Evolutionary conservation across 2,888 invertebrate genomes (phyloP).

Genomic region (Leucozona laternaria): DNA sequence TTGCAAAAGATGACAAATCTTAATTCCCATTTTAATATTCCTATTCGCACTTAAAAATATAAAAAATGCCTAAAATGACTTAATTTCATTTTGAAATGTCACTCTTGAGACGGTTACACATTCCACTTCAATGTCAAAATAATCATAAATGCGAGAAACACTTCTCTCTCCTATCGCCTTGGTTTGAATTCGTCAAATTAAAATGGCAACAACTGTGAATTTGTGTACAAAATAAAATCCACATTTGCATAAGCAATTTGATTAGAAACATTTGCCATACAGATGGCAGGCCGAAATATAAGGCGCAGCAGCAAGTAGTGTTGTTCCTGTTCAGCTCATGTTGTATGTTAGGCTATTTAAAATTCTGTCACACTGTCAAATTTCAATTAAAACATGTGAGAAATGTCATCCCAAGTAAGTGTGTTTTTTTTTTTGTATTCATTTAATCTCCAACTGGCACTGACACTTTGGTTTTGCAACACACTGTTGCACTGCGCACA

Average conservation of each 20-base stretch:
- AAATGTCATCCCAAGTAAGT: neutral
- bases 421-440: neutral
- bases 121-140: constrained; percentile 1
- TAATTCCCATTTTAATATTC: neutral
- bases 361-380: constrained; percentile 52
- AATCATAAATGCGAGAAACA: neutral
- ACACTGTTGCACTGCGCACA: neutral
- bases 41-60: neutral
- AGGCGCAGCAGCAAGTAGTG: neutral
- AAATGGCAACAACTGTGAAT: constrained; percentile 22
- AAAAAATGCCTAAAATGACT: neutral
- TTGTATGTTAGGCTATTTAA: constrained; percentile 17
- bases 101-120: constrained; percentile 2
- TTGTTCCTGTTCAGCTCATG: neutral
- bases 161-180: neutral
- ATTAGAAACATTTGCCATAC: constrained; percentile 70
- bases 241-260: constrained; percentile 64
- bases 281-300: constrained; percentile 29
- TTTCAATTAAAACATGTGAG: constrained; percentile 62
- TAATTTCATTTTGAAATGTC: neutral
- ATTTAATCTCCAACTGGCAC: neutral
- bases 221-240: constrained; percentile 8
- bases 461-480: neutral
- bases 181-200: neutral
- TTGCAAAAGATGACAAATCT: neutral